Evolutionary conservation across 2,113 vertebrate genomes (phyloP).

Genomic region (Colossoma macropomum): DNA sequence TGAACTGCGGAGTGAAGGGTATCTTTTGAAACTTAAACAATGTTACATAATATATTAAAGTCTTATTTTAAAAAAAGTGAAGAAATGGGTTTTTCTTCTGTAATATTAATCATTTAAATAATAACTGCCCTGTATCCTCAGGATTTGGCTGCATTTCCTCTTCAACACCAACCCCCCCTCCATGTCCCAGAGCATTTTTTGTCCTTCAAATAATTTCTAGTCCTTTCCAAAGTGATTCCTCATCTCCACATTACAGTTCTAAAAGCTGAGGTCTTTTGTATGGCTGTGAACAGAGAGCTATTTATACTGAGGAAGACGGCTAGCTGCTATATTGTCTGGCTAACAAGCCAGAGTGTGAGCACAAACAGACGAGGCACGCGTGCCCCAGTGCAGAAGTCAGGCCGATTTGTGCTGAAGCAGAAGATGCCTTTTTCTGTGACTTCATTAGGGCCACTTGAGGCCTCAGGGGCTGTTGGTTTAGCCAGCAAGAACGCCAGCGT

Average conservation of each 20-base stretch:
- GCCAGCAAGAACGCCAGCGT: background rate
- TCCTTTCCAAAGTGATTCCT: background rate
- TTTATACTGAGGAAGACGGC: slow-evolving; percentile 12
- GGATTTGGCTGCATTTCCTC: background rate
- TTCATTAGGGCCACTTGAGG: slow-evolving; percentile 42
- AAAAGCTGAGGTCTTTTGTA: background rate
- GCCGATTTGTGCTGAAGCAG: slow-evolving; percentile 44
- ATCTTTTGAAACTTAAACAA: too few relatives aligned
- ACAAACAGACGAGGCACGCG: slow-evolving; percentile 33
- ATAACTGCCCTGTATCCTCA: background rate
- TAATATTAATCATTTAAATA: background rate
- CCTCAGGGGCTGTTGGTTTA: slow-evolving; percentile 25
- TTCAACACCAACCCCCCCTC: background rate
- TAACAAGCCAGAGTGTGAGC: slow-evolving; percentile 39
- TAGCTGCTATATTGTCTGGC: slow-evolving; percentile 19
- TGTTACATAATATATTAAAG: too few relatives aligned
- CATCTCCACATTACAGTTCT: background rate
- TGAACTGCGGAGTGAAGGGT: too few relatives aligned
- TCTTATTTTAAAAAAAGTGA: too few relatives aligned
- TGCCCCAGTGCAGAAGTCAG: slow-evolving; percentile 28
- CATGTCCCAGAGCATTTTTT: background rate
- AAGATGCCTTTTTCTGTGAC: slow-evolving; percentile 42
- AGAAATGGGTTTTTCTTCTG: too few relatives aligned
- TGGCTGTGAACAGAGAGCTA: slow-evolving; percentile 1
- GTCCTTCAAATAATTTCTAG: background rate